These are phyloP conservation scores for Microcebus murinus DNA, from an alignment of 2,113 vertebrate species.

Conservation along the genomic window DNA sequence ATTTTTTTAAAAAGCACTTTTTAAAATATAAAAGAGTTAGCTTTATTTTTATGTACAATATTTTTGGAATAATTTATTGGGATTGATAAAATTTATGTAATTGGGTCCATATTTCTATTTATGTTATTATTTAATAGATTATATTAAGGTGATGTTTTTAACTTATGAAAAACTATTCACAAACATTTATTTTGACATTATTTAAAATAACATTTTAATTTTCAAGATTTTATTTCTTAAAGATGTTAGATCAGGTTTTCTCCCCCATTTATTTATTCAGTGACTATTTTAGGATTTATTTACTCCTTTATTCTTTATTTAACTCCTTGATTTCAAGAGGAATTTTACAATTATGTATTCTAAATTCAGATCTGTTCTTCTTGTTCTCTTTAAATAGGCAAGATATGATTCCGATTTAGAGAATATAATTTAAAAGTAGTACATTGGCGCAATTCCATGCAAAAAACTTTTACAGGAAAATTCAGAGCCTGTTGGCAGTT, in stretches of 20 bases:
- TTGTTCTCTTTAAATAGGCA: not conserved
- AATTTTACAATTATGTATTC: not conserved
- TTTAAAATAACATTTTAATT: not conserved
- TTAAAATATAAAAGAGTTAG: not conserved
- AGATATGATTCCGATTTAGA: not conserved
- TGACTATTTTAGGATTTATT: not conserved
- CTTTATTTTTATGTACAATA: not conserved
- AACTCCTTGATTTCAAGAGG: conserved; percentile 2
- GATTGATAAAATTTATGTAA: not conserved
- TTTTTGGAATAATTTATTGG: not conserved
- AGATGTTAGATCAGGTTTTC: not conserved
- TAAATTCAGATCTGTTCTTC: not conserved
- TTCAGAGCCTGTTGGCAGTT: not conserved
- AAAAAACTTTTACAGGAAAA: not conserved
- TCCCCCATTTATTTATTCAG: not conserved
- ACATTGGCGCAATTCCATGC: not conserved
- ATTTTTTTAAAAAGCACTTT: not conserved
- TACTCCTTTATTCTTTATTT: not conserved
- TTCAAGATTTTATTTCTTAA: not conserved
- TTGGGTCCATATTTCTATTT: not conserved
- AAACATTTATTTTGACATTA: not conserved
- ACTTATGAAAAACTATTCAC: not conserved
- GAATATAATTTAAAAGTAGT: not conserved
- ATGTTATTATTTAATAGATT: not conserved
- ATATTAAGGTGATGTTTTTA: not conserved